These are phyloP conservation scores for Xestia rhomboidea DNA, from an alignment of 2,888 invertebrate species.

Conservation along the genomic window DNA sequence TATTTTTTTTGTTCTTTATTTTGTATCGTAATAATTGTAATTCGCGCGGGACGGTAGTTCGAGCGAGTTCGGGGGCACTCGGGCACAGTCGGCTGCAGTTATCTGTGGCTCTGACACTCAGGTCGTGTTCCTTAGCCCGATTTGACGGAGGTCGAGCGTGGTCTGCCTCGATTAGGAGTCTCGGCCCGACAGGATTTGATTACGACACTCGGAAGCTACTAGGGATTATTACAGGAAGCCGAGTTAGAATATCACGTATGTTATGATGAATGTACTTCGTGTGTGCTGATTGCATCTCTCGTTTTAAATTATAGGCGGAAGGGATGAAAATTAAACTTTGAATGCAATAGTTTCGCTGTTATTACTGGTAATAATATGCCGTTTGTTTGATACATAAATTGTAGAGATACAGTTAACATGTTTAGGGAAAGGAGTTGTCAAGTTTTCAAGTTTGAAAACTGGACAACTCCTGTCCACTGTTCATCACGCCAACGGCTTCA, in stretches of 20 bases:
- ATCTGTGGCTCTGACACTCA: constrained; percentile 80
- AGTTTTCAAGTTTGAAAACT: constrained; percentile 1
- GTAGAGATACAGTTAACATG: neutral
- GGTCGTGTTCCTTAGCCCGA: constrained; percentile 80
- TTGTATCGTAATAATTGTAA: constrained; percentile 29
- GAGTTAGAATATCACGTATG: constrained; percentile 67
- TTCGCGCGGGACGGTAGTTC: constrained; percentile 30
- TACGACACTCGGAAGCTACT: constrained; percentile 77
- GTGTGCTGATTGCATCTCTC: constrained; percentile 60
- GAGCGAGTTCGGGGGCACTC: constrained; percentile 38
- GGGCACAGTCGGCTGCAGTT: constrained; percentile 69
- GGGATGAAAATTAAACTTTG: constrained; percentile 42
- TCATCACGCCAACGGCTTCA: neutral
- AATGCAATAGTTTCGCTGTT: constrained; percentile 17
- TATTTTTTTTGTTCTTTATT: constrained; percentile 39
- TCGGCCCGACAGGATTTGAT: constrained; percentile 82
- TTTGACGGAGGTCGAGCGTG: constrained; percentile 88
- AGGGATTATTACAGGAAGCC: constrained; percentile 71
- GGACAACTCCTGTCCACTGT: neutral
- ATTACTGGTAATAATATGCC: neutral
- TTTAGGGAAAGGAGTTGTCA: neutral
- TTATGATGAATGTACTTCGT: constrained; percentile 60
- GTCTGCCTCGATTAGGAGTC: constrained; percentile 82
- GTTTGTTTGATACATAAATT: neutral
- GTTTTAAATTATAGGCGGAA: constrained; percentile 48